Base-by-base conservation (phyloP, 2,113 vertebrate genomes). In the Galeopterus variegatus region DNA sequence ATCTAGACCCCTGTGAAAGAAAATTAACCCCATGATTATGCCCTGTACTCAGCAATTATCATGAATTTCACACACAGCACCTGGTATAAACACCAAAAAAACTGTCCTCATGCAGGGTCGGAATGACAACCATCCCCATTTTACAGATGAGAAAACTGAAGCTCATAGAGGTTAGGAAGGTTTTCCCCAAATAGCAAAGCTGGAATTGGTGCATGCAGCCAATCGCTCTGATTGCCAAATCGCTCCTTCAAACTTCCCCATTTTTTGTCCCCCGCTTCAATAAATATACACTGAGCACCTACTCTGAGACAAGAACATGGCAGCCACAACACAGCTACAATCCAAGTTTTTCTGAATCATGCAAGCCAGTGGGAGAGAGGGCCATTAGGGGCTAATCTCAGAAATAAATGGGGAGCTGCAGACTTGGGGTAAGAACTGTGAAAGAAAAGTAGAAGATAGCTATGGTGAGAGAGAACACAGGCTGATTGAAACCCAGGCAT, bases 21-120 rank as follows among this genome's bases (percentile, higher is more conserved):
- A 70, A 50, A 7, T 0, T 36, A 26, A 0, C 33, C 64, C 1
- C 3, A 12, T 1, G 15, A 4, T 17, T 6, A 10, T 6, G n/a
- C 33, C 50, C 28, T 58, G 45, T 13, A 31, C 8, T 28, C 36
- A 26, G 75, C 60, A n/a, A 52, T 45, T 18, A 14, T 54, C 1
- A 7, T 5, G 1, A 0, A 6, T 11, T 21, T 18, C 23, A 24
- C 31, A 36, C n/a, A 1, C 36, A 26, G 11, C 52, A 8, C 17
- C 52, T 23, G 23, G 9, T 19, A 48, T 0, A 69, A 64, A 54
- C 23, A 67, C 1, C 1, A 24, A 28, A 64, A 77, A 64, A 77
- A 65, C 56, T 0, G 0, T 8, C 14, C 23, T 24, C 62, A 33
- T 24, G 8, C 24, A n/a, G 23, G 67, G 18, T 1, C 4, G 3